These are phyloP conservation scores for Yponomeuta plumbellus DNA, from an alignment of 2,888 invertebrate genomes.

Conservation along the genomic window DNA sequence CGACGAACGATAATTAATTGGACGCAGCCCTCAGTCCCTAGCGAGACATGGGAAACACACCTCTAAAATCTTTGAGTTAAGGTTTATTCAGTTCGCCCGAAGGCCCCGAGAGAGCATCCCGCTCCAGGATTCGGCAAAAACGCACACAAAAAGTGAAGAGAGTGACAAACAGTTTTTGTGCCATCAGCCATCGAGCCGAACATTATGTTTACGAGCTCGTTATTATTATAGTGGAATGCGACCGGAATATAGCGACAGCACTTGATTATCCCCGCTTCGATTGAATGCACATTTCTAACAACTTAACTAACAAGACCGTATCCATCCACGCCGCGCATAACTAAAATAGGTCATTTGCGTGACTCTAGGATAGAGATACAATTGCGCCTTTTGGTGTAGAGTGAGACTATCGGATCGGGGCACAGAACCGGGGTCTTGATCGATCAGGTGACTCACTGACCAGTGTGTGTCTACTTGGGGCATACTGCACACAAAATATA, in stretches of 20 bases:
- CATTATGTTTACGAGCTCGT: conserved; percentile 3
- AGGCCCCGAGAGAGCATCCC: neutral
- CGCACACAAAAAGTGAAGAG: conserved; percentile 1
- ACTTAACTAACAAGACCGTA: neutral
- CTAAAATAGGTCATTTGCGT: too few relatives aligned
- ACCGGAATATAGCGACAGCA: neutral
- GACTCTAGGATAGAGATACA: too few relatives aligned
- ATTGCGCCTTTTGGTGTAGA: too few relatives aligned
- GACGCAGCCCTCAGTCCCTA: neutral
- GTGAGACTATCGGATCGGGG: too few relatives aligned
- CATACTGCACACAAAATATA: too few relatives aligned
- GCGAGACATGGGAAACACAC: neutral
- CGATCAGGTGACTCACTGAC: too few relatives aligned
- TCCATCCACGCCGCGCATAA: too few relatives aligned
- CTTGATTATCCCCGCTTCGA: neutral
- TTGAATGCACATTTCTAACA: neutral
- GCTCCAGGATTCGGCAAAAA: conserved; percentile 1
- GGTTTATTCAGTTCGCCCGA: neutral
- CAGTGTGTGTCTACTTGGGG: too few relatives aligned
- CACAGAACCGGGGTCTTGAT: too few relatives aligned
- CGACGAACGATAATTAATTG: conserved; percentile 1
- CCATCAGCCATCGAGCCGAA: neutral
- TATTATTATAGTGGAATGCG: conserved; percentile 1
- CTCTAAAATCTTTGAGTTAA: neutral
- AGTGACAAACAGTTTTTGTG: conserved; percentile 13